Evolutionary conservation across 2,113 vertebrate genomes (phyloP).

Genomic region (Peromyscus leucopus): DNA sequence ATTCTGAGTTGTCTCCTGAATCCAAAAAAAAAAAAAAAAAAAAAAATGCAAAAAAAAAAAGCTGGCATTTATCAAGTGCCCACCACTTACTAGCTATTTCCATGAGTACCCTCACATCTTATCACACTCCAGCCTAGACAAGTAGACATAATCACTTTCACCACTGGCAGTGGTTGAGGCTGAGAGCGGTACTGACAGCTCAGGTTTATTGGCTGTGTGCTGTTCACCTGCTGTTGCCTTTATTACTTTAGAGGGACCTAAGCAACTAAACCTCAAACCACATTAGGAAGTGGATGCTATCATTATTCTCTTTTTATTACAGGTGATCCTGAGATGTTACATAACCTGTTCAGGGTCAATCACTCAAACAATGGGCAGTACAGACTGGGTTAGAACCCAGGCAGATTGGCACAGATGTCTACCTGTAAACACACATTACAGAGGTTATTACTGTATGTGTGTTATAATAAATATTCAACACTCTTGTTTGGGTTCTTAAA

Average conservation of each 20-base stretch:
- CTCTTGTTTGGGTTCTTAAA: conserved; percentile 49
- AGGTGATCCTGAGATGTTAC: not conserved
- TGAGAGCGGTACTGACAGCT: conserved; percentile 14
- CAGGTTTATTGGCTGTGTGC: conserved; percentile 21
- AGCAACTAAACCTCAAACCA: conserved; percentile 60
- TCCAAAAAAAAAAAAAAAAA: conserved; percentile 34
- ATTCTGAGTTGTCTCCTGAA: conserved; percentile 43
- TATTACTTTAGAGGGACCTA: conserved; percentile 31
- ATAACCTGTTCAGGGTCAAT: conserved; percentile 18
- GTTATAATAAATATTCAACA: not conserved
- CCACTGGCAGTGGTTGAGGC: not conserved
- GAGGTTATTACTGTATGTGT: not conserved
- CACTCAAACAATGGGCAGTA: not conserved
- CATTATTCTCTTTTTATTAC: conserved; percentile 40
- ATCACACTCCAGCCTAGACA: not conserved
- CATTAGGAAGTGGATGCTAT: not conserved
- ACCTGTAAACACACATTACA: not conserved
- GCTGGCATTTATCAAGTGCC: conserved; percentile 19
- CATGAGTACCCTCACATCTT: not conserved
- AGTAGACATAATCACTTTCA: conserved; percentile 16
- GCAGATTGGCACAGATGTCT: not conserved
- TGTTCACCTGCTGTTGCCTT: conserved; percentile 15
- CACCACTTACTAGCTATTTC: conserved; percentile 54
- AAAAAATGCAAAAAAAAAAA: conserved; percentile 25
- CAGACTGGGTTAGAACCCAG: not conserved